Percentiles rank a stretch among this genome's conserved stretches.
Conservation (phyloP, 2,113 vertebrate genomes). For the Gallinago paraguaiae region DNA sequence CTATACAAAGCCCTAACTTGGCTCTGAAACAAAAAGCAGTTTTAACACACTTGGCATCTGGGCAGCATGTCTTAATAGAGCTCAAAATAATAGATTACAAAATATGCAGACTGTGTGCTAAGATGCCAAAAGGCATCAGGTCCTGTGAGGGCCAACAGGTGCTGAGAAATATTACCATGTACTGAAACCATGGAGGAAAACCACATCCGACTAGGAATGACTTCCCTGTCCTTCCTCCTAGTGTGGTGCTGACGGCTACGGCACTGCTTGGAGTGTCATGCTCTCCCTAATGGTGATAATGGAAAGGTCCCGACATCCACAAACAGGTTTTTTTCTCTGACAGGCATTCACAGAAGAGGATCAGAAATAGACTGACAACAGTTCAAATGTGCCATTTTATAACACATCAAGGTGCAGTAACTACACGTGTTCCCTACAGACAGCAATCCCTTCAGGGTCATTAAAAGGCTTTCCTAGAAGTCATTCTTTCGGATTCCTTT, state of each 20-base stretch:
- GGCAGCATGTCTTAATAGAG: not conserved
- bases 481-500: not conserved
- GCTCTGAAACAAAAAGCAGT: not conserved
- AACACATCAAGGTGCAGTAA: constrained; percentile 16
- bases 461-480: not conserved
- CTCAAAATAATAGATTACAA: not conserved
- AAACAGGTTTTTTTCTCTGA: not conserved
- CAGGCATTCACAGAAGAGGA: not conserved
- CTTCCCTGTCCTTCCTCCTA: not conserved
- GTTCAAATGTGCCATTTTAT: not conserved
- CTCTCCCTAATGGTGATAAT: constrained; percentile 15
- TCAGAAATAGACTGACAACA: not conserved
- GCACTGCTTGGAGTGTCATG: not conserved
- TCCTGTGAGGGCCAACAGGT: not conserved
- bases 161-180: not conserved
- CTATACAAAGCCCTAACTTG: not conserved
- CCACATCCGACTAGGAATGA: accelerated
- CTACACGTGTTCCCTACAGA: not conserved
- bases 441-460: constrained; percentile 19
- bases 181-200: not conserved
- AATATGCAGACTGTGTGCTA: not conserved
- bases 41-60: not conserved
- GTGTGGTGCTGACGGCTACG: not conserved
- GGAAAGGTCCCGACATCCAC: constrained; percentile 17
- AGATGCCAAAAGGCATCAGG: not conserved